Base-by-base conservation (phyloP, 2,888 invertebrate species). In the Latrodectus hesperus region DNA sequence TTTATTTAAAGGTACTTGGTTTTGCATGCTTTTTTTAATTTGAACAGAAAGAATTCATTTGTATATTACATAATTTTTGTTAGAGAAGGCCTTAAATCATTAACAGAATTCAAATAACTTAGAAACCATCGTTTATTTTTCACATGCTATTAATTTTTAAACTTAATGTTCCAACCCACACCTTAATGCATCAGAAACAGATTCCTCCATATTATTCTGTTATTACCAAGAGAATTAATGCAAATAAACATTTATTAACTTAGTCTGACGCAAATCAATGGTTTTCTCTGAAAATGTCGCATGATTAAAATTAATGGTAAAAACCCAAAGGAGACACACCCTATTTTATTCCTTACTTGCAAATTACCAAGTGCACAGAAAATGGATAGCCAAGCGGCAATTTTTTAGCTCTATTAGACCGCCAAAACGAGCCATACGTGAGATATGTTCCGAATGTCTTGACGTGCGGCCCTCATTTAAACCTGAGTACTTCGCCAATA, bases 221-320 rank as follows among this genome's bases (percentile, higher is more conserved):
- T 67, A n/a, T 67, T n/a, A 17, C 10, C 3, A 11, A 9, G 16
- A 6, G n/a, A 67, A 67, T 17, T 67, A 67, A n/a, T n/a, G 4
- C 9, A 14, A 64, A 64, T 64, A 38, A 38, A 38, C 38, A 38
- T 38, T 38, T 38, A 38, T 38, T 38, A 38, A 38, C 38, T 38
- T 38, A 38, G 38, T 38, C 38, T 38, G 38, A 38, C 38, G 38
- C 38, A 38, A 38, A 38, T 38, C 38, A 38, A 38, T 38, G 38
- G 38, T 38, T 38, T 38, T 38, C 38, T 38, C 6, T 38, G 38
- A 38, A 80, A 80, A 80, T 72, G 72, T 72, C 80, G 52, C 80
- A 80, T 80, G 80, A 80, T 72, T 80, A 72, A 80, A 80, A 80
- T 72, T 80, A 80, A 80, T 80, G 80, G 60, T 55, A 38, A 78